phyloP scores from a whole-genome alignment of 2,888 invertebrate species.

The Lasioglossum pauxillum region DNA sequence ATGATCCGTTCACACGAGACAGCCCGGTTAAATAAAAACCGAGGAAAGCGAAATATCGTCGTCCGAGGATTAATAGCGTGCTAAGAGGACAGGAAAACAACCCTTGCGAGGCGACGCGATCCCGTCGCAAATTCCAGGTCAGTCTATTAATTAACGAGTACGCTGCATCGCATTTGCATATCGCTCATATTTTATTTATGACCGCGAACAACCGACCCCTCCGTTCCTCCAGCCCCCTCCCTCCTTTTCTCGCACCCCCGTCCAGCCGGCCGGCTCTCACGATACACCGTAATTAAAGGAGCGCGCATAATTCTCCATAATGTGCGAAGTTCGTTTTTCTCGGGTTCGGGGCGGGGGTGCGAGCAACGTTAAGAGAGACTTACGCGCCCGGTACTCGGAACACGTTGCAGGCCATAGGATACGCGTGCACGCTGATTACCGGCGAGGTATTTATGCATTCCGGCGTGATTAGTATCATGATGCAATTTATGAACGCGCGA shows the following conservation, averaged over 20 bases:
- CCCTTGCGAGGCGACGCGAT: conserved; percentile 15
- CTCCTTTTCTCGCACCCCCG: neutral
- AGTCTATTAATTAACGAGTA: conserved; percentile 56
- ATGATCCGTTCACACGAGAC: too few relatives aligned
- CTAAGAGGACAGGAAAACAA: neutral
- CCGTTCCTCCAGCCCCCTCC: neutral
- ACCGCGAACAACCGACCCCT: conserved; percentile 13
- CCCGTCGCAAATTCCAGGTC: conserved; percentile 41
- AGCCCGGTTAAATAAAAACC: neutral
- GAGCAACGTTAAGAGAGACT: conserved; percentile 40
- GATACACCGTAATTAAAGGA: conserved; percentile 46
- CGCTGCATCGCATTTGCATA: conserved; percentile 53
- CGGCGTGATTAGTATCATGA: conserved; percentile 60
- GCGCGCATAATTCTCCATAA: conserved; percentile 55
- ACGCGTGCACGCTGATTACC: conserved; percentile 49
- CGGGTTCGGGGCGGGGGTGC: neutral
- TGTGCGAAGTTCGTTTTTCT: conserved; percentile 52
- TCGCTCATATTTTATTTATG: conserved; percentile 59
- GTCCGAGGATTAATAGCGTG: conserved; percentile 19
- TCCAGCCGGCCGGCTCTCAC: conserved; percentile 9
- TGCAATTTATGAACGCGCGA: conserved; percentile 47
- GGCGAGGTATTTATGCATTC: conserved; percentile 52
- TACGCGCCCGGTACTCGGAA: conserved; percentile 22
- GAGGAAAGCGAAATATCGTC: neutral
- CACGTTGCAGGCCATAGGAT: conserved; percentile 6